Evolutionary conservation across 2,888 invertebrate genomes (phyloP).

Genomic region (Pyralis farinalis): DNA sequence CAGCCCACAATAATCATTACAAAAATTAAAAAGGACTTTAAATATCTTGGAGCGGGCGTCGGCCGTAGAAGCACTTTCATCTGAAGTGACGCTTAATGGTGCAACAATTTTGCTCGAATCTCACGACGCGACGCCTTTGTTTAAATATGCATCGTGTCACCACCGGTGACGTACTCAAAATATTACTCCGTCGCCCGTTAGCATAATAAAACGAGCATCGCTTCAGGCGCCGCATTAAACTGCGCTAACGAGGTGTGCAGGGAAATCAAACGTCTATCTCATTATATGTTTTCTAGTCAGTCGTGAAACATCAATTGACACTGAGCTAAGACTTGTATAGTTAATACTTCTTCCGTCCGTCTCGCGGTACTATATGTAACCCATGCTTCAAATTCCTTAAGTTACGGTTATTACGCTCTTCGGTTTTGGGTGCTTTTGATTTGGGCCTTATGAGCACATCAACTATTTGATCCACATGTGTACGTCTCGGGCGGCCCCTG

Average conservation of each 20-base stretch:
- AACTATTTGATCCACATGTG: no score
- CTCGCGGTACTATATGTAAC: no score
- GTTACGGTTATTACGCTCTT: no score
- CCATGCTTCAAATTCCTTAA: no score
- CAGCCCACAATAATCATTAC: not conserved
- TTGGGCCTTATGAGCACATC: no score
- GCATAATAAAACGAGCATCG: constrained; percentile 71
- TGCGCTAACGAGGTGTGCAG: constrained; percentile 54
- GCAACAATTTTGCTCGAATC: constrained; percentile 50
- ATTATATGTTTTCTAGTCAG: constrained; percentile 21
- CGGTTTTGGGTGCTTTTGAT: no score
- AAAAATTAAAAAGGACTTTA: constrained; percentile 12
- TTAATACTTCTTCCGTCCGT: no score
- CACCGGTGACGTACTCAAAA: constrained; percentile 68
- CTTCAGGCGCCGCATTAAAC: constrained; percentile 62
- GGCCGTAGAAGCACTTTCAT: constrained; percentile 28
- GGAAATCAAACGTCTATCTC: constrained; percentile 43
- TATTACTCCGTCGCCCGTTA: constrained; percentile 67
- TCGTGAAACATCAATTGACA: no score
- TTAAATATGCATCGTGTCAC: constrained; percentile 71
- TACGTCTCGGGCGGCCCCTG: no score
- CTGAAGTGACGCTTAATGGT: constrained; percentile 51
- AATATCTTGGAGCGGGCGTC: constrained; percentile 18
- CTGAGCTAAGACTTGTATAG: no score
- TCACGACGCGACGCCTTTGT: constrained; percentile 45